Conservation (phyloP, 1,140 invertebrate species). For the Panagrolaimus sp. region DNA sequence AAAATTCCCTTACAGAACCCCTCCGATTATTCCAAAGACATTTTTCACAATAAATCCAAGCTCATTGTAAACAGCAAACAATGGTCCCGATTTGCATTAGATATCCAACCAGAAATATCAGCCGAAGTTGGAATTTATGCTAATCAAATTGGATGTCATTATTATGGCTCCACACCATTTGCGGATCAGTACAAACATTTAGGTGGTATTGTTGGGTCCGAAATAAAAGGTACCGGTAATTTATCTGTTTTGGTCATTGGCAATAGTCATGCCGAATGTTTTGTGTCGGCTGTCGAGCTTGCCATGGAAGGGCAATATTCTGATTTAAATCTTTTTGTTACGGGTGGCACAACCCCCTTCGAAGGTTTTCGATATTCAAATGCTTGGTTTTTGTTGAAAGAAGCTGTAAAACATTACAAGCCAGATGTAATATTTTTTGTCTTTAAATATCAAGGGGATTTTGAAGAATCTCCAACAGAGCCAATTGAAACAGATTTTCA, state of each 20-base stretch:
- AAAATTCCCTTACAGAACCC: no score
- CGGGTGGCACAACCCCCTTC: not conserved
- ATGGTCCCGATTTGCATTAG: no score
- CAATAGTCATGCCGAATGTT: conserved; percentile 3
- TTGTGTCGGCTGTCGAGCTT: not conserved
- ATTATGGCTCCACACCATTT: no score
- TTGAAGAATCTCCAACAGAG: not conserved
- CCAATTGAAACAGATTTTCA: not conserved
- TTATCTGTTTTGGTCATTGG: not conserved
- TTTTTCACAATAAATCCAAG: no score
- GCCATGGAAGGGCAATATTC: not conserved
- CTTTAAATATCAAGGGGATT: not conserved
- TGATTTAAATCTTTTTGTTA: not conserved
- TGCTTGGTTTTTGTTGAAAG: not conserved
- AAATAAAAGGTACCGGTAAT: not conserved
- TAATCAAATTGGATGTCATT: no score
- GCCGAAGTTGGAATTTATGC: no score
- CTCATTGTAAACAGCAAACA: no score
- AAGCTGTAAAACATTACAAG: conserved; percentile 11
- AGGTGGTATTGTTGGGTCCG: not conserved
- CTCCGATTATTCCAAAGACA: no score
- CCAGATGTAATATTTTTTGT: not conserved
- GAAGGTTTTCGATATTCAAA: not conserved
- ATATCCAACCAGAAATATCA: no score
- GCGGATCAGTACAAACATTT: no score